phyloP scores from a whole-genome alignment of 2,888 invertebrate genomes.

The Drosophila subquinaria region DNA sequence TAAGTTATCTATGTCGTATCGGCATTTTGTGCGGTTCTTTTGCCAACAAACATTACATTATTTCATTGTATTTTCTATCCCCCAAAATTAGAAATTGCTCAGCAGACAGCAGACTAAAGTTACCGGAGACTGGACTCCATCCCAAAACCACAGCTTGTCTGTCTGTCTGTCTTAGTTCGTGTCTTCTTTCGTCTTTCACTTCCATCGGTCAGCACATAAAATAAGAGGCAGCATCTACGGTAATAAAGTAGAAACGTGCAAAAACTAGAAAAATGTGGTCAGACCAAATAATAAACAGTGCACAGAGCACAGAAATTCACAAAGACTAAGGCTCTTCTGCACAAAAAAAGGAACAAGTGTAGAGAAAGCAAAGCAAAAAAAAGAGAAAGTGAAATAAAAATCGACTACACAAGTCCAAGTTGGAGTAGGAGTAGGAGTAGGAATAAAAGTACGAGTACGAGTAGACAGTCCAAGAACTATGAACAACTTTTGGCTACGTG shows the following conservation, averaged over 20 bases:
- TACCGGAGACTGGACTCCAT: conserved; percentile 11
- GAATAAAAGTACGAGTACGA: conserved; percentile 20
- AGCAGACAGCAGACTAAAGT: conserved; percentile 18
- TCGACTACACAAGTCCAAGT: conserved; percentile 19
- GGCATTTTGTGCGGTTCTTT: conserved; percentile 66
- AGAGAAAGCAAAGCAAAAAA: conserved; percentile 24
- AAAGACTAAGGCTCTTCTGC: conserved; percentile 43
- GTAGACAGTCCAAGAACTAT: conserved; percentile 35
- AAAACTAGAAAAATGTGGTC: conserved; percentile 79
- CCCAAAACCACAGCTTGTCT: conserved; percentile 65
- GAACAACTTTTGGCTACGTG: conserved; percentile 73
- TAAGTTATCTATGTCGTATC: conserved; percentile 77
- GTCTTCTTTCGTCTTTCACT: conserved; percentile 35
- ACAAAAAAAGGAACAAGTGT: conserved; percentile 5
- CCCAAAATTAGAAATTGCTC: conserved; percentile 73
- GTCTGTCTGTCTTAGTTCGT: conserved; percentile 32
- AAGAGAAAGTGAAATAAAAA: conserved; percentile 31
- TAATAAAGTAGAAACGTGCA: conserved; percentile 81
- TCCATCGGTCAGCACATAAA: conserved; percentile 64
- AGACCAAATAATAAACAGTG: conserved; percentile 75
- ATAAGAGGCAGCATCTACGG: conserved; percentile 57
- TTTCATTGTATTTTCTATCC: conserved; percentile 55
- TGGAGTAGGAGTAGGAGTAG: conserved; percentile 46
- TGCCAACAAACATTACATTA: conserved; percentile 74
- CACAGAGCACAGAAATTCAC: conserved; percentile 56